phyloP scores from a whole-genome alignment of 2,888 invertebrate species.

The Zonitis immaculata region DNA sequence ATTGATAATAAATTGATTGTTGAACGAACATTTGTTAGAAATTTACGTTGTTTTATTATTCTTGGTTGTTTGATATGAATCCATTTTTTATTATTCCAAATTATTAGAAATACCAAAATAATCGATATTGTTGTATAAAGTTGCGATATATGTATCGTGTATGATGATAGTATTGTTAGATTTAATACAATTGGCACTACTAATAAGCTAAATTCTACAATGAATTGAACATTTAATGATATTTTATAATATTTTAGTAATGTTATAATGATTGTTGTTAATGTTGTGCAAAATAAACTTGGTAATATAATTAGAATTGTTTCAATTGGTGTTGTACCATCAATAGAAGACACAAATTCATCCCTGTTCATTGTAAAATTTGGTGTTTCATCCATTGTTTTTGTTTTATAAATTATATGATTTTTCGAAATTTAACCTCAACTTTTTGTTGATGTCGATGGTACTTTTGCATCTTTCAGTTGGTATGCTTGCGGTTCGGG shows the following conservation, averaged over 20 bases:
- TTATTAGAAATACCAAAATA: neutral
- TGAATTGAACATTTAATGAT: conserved; percentile 32
- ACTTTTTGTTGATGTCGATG: too few relatives aligned
- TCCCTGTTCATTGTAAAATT: conserved; percentile 43
- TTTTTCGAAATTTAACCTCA: too few relatives aligned
- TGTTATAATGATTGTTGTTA: conserved; percentile 35
- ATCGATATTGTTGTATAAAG: neutral
- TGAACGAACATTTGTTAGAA: conserved; percentile 66
- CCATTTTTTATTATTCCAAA: neutral
- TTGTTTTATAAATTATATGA: too few relatives aligned
- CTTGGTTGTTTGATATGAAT: neutral
- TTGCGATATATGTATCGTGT: conserved; percentile 28
- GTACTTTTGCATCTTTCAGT: too few relatives aligned
- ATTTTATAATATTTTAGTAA: conserved; percentile 21
- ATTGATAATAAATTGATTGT: conserved; percentile 69
- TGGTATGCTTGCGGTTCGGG: conserved; percentile 11
- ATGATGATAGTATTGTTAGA: conserved; percentile 52
- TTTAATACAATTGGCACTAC: conserved; percentile 55
- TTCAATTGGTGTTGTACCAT: conserved; percentile 54
- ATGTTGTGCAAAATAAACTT: conserved; percentile 37
- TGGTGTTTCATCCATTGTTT: neutral
- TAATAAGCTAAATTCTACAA: conserved; percentile 55
- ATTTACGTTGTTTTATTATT: conserved; percentile 26
- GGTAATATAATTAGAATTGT: conserved; percentile 46
- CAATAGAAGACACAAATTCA: conserved; percentile 52